Base-by-base conservation (phyloP, 2,797 vertebrate genomes). In the Myotis findleyi region DNA sequence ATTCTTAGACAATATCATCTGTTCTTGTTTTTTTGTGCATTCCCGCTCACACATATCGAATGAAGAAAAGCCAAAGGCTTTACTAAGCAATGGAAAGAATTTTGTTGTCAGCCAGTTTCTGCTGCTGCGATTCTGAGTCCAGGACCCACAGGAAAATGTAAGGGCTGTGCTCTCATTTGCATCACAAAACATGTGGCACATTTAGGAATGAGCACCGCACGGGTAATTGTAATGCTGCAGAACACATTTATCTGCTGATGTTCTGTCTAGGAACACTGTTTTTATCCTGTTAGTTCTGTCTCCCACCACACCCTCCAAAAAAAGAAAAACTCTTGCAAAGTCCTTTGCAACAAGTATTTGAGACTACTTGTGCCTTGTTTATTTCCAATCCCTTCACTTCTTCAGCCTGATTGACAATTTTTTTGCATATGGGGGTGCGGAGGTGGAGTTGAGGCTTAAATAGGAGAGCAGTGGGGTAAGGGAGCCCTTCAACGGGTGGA, bases 1-100 rank as follows among this genome's bases (percentile, higher is more conserved):
- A 64, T n/a, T 90, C 64, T 87, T 93, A 76, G 62, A 94, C 76
- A 89, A 89, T 41, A 95, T 44, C 57, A 86, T 87, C 20, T 88
- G 27, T 59, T 94, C 44, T 95, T 41, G 41, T n/a, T 57, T 49
- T 3, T 3, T 53, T 89, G 41, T 68, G 16, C 20, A 38, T 87
- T 89, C 30, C 49, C 68, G 87, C 68, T 93, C 62, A 87, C n/a
- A 47, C 17, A 72, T 51, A 75, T 41, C 47, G 20, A 92, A 91
- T 81, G 55, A 92, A 93, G 64, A 44, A 84, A 93, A 89, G 25
- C 18, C 33, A 38, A 82, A 57, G 68, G 23, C 49, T 62, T 77
- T 62, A 86, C 36, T 21, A 83, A 81, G 25, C 79, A 69, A 72
- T 88, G 33, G 38, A 17, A 80, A 93, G 59, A 87, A 71, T 47